Conservation (phyloP, 2,888 invertebrate genomes). For the Cryptocephalus moraei region DNA sequence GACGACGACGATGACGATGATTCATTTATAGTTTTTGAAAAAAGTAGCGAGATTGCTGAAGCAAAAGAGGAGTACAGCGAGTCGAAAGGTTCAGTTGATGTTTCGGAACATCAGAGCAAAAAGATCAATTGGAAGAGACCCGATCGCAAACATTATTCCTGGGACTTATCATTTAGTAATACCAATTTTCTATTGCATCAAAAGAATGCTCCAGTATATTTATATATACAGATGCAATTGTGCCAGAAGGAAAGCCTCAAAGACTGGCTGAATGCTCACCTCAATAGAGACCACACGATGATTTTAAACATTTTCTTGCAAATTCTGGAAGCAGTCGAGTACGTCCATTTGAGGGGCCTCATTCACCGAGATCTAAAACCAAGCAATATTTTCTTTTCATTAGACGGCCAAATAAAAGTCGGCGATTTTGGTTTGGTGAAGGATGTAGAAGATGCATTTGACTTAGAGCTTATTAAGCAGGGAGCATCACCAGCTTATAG, state of each 20-base stretch:
- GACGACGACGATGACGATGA: conserved; percentile 13
- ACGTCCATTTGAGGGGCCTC: conserved; percentile 83
- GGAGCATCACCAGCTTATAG: conserved; percentile 11
- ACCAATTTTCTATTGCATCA: conserved; percentile 7
- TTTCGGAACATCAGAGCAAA: conserved; percentile 15
- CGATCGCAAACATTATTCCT: conserved; percentile 31
- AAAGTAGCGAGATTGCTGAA: background rate
- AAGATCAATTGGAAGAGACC: conserved; percentile 27
- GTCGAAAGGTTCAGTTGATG: background rate
- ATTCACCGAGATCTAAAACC: conserved; percentile 96
- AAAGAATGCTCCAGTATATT: conserved; percentile 45
- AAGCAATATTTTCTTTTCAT: conserved; percentile 87
- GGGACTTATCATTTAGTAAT: conserved; percentile 23
- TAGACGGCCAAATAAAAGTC: conserved; percentile 84
- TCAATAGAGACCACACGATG: conserved; percentile 33
- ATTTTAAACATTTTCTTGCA: conserved; percentile 72
- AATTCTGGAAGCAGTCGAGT: conserved; percentile 89
- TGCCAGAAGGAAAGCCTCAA: conserved; percentile 81
- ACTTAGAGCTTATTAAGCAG: conserved; percentile 38
- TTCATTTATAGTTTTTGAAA: conserved; percentile 24
- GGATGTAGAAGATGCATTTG: conserved; percentile 55
- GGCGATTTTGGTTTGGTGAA: conserved; percentile 99
- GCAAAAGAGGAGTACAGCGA: background rate
- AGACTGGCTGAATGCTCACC: conserved; percentile 73
- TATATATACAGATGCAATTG: conserved; percentile 97